Evolutionary conservation across 2,888 invertebrate species (phyloP).

Genomic region (Heteropelma amictum): DNA sequence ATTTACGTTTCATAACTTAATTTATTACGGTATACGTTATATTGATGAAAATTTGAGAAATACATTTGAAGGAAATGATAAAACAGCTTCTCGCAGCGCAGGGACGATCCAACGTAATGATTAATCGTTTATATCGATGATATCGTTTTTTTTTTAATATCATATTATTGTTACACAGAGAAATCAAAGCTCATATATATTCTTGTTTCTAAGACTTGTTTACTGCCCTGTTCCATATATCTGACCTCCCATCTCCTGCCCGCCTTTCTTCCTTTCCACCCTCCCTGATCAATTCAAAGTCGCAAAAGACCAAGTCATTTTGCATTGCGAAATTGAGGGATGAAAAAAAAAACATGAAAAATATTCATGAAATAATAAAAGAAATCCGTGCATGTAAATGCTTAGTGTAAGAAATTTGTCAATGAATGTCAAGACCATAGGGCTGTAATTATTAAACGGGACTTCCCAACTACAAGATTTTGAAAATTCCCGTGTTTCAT

Average conservation of each 20-base stretch:
- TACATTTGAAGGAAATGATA: too few species aligned
- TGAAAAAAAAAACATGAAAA: background rate
- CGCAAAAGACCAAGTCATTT: slow-evolving; percentile 54
- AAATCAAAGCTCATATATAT: slow-evolving; percentile 62
- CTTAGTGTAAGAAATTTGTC: slow-evolving; percentile 66
- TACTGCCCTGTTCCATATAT: slow-evolving; percentile 44
- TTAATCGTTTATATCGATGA: slow-evolving; percentile 75
- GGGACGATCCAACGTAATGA: slow-evolving; percentile 75
- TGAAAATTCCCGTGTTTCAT: slow-evolving; percentile 53
- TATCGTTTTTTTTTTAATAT: slow-evolving; percentile 59
- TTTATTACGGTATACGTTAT: slow-evolving; percentile 75
- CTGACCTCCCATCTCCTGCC: slow-evolving; percentile 10
- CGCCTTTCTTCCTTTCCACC: too few species aligned
- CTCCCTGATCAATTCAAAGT: too few species aligned
- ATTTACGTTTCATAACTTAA: slow-evolving; percentile 76
- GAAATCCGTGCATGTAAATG: slow-evolving; percentile 67
- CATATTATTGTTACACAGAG: slow-evolving; percentile 66
- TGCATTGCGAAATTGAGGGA: slow-evolving; percentile 42
- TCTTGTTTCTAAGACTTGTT: slow-evolving; percentile 66
- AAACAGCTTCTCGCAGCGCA: slow-evolving; percentile 68
- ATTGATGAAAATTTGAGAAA: slow-evolving; percentile 66
- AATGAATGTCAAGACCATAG: slow-evolving; percentile 64
- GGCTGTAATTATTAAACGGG: slow-evolving; percentile 62
- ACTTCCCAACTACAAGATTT: slow-evolving; percentile 62
- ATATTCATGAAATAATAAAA: background rate